phyloP scores from a whole-genome alignment of 2,797 vertebrate species.

The Gallinago solitaria region DNA sequence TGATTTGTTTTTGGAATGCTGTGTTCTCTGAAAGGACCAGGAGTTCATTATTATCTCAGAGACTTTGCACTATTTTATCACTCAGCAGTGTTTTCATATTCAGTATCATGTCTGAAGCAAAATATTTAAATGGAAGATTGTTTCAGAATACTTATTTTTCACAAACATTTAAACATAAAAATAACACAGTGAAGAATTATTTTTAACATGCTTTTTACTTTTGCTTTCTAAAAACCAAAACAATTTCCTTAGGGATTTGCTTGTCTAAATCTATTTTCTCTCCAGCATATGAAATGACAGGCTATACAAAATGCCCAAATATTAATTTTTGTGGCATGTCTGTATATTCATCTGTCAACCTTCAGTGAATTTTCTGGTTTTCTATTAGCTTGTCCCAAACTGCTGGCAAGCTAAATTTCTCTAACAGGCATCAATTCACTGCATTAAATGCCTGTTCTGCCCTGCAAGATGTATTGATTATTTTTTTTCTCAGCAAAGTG shows the following conservation, averaged over 20 bases:
- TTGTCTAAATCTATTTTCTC: slow-evolving; percentile 72
- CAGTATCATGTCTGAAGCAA: not conserved
- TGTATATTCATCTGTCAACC: slow-evolving; percentile 72
- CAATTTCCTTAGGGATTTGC: slow-evolving; percentile 53
- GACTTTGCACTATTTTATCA: not conserved
- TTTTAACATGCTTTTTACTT: slow-evolving; percentile 32
- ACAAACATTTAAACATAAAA: slow-evolving; percentile 1
- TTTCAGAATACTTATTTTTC: slow-evolving; percentile 6
- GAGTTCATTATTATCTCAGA: not conserved
- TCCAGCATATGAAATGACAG: slow-evolving; percentile 70
- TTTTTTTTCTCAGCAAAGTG: slow-evolving; percentile 78
- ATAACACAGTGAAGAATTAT: not conserved
- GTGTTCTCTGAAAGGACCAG: not conserved
- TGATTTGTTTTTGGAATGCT: not conserved
- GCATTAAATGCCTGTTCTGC: slow-evolving; percentile 78
- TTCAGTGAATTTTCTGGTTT: slow-evolving; percentile 76
- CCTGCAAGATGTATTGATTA: slow-evolving; percentile 81
- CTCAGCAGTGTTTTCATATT: not conserved
- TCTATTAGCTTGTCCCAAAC: slow-evolving; percentile 76
- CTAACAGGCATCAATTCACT: slow-evolving; percentile 75
- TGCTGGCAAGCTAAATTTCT: slow-evolving; percentile 79
- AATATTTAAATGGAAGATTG: not conserved
- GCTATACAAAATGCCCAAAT: slow-evolving; percentile 67
- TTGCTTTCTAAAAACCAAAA: slow-evolving; percentile 42
- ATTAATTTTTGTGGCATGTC: slow-evolving; percentile 75